Base-by-base conservation (phyloP, 2,888 invertebrate genomes). In the Adela reaumurella region DNA sequence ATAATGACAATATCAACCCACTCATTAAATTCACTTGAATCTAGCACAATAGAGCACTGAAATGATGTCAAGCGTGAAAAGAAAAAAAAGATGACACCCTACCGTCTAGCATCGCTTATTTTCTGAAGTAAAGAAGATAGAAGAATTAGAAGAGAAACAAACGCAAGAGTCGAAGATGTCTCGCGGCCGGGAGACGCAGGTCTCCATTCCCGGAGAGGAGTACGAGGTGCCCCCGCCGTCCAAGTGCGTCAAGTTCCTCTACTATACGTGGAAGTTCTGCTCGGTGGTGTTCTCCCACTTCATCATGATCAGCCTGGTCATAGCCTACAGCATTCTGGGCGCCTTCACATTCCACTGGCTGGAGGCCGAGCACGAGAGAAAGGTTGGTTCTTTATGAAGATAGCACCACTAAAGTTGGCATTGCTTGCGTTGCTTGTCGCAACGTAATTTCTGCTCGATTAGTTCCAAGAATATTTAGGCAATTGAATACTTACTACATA, bases 251-350 rank as follows among this genome's bases (percentile, higher is more conserved):
- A 74, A 83, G 67, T 82, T 87, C 59, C 67, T 87, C 56, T 84
- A 84, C 66, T 88, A 86, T 70, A 83, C 87, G 44, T 90, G 91
- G 87, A 88, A 89, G 70, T 84, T 91, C 44, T 84, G 89, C 64
- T 89, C 91, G 49, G 94, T 92, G 71, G 82, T 94, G 57, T 89
- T 94, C 64, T 92, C 92, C 0, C 94, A 94, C 78, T 88, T 94
- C 60, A 88, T 92, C 59, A 83, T 94, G 60, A 87, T 94, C 58
- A 88, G 92, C 52, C 77, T 94, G 65, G 94, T 95, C 57, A 92
- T 94, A 53, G 88, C 90, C 24, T 95, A 95, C 74, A 94, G 94
- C 73, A 84, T 94, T 59, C 84, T 92, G 49, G 94, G 94, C 8
- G 94, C 94, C 16, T 87, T 89, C 64, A 87, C 92, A 51, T 94